Conservation (phyloP, 2,113 vertebrate genomes). For the Carassius gibelio region DNA sequence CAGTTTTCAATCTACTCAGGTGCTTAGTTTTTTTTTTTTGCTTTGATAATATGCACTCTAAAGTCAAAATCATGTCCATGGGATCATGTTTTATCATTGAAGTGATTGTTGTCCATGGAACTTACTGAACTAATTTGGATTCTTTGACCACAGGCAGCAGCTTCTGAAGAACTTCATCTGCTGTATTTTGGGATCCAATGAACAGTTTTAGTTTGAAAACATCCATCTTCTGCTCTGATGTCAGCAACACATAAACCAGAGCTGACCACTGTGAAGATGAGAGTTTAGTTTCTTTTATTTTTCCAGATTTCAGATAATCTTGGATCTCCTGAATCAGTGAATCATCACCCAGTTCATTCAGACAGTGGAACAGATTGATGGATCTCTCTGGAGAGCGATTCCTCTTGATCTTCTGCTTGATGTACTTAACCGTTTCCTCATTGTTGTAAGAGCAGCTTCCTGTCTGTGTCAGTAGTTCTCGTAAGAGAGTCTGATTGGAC, state of each 20-base stretch:
- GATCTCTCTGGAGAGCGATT: not conserved
- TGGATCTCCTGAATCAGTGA: not conserved
- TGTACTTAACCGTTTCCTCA: not conserved
- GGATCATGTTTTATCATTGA: not conserved
- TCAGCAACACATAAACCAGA: not conserved
- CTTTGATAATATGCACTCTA: not conserved
- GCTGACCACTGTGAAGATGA: not conserved
- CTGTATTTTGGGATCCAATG: not conserved
- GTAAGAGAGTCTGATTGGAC: not conserved
- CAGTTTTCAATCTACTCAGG: not conserved
- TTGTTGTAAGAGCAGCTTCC: constrained; percentile 6
- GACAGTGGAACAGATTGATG: constrained; percentile 5
- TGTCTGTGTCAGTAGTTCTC: not conserved
- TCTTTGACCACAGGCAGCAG: not conserved
- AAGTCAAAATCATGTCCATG: not conserved
- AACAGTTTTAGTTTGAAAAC: not conserved
- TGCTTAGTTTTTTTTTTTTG: not conserved
- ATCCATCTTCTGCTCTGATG: constrained; percentile 15
- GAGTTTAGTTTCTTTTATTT: not conserved
- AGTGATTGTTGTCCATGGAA: not conserved
- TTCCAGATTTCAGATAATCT: not conserved
- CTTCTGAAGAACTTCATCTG: constrained; percentile 11
- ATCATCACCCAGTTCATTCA: not conserved
- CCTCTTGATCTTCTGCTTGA: not conserved
- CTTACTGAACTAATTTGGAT: not conserved